phyloP scores from a whole-genome alignment of 2,113 vertebrate genomes.

The Brachypteracias leptosomus region DNA sequence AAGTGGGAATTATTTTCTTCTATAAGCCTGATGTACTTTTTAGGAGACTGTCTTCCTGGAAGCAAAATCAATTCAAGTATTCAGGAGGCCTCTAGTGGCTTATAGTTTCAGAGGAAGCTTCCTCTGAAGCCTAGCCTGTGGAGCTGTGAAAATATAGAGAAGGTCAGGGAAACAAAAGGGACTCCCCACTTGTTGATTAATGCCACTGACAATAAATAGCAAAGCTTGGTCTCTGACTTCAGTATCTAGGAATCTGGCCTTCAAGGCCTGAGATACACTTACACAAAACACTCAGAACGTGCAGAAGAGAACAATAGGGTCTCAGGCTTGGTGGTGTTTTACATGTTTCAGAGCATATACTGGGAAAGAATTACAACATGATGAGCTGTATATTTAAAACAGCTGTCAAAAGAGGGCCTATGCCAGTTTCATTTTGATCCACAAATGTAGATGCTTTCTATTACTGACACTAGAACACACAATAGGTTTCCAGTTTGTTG shows the following conservation, averaged over 20 bases:
- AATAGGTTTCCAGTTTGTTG: slow-evolving; percentile 45
- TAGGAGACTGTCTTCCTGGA: slow-evolving; percentile 68
- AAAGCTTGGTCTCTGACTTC: slow-evolving; percentile 20
- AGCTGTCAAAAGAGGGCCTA: slow-evolving; percentile 38
- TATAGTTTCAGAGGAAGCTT: slow-evolving; percentile 67
- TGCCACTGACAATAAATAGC: slow-evolving; percentile 8
- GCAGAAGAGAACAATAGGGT: slow-evolving; percentile 41
- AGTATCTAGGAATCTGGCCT: slow-evolving; percentile 44
- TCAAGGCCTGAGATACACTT: slow-evolving; percentile 26
- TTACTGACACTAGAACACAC: slow-evolving; percentile 50
- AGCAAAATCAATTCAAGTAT: slow-evolving; percentile 72
- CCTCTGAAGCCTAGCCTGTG: slow-evolving; percentile 35
- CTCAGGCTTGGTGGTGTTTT: slow-evolving; percentile 10
- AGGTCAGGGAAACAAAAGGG: background rate
- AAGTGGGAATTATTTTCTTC: slow-evolving; percentile 50
- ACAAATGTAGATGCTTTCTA: slow-evolving; percentile 45
- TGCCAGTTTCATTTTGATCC: slow-evolving; percentile 59
- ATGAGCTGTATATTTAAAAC: slow-evolving; percentile 60
- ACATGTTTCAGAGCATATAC: slow-evolving; percentile 40
- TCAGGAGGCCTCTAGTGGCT: slow-evolving; percentile 72
- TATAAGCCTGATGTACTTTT: slow-evolving; percentile 64
- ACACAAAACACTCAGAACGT: background rate
- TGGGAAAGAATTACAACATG: slow-evolving; percentile 56
- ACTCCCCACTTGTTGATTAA: slow-evolving; percentile 40
- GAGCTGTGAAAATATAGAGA: background rate